phyloP scores from a whole-genome alignment of 2,797 vertebrate species.

The Squalus acanthias region DNA sequence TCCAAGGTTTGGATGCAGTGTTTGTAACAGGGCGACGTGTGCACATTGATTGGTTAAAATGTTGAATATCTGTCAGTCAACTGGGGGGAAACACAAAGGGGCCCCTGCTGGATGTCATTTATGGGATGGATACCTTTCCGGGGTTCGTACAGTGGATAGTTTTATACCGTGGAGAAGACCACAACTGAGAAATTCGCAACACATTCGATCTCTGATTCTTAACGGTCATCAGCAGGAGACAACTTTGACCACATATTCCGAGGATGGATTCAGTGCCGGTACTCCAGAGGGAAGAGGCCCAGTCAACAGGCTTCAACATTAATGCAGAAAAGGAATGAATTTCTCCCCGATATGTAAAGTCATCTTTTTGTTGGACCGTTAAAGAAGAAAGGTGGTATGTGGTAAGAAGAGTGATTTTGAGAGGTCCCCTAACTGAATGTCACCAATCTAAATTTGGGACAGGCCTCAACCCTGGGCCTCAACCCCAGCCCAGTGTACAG shows the following conservation, averaged over 20 bases:
- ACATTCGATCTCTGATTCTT: neutral
- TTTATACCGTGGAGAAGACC: slow-evolving; percentile 22
- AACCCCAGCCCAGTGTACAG: neutral
- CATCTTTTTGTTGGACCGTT: neutral
- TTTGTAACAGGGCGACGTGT: slow-evolving; percentile 36
- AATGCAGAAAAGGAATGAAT: neutral
- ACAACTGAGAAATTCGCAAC: neutral
- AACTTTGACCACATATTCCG: neutral
- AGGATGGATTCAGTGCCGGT: neutral
- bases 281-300: neutral
- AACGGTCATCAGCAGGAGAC: neutral
- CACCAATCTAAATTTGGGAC: neutral
- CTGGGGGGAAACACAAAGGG: slow-evolving; percentile 6
- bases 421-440: neutral
- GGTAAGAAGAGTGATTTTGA: neutral
- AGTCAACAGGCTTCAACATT: neutral
- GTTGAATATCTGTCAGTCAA: slow-evolving; percentile 2
- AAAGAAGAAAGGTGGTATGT: neutral
- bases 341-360: neutral
- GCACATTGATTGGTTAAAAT: neutral
- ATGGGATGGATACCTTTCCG: neutral
- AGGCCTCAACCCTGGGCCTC: neutral
- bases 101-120: neutral
- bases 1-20: slow-evolving; percentile 75
- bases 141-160: neutral